Percentiles rank a stretch among this genome's conserved stretches.
These are phyloP conservation scores for Chrysemys picta DNA, from an alignment of 2,113 vertebrate species.

Conservation along the genomic window DNA sequence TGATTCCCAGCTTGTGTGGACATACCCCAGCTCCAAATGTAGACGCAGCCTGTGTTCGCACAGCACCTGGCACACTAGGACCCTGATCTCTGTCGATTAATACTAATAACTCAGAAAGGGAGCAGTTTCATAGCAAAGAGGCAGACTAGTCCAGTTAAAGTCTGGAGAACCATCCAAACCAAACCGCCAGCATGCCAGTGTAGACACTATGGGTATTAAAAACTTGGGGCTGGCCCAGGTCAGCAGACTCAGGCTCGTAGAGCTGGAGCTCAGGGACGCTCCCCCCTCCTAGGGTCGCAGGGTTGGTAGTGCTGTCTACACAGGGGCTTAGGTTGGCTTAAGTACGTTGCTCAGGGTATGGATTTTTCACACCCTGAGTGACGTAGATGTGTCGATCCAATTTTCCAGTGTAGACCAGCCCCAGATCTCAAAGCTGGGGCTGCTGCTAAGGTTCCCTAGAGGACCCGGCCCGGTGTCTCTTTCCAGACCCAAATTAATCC, in stretches of 20 bases:
- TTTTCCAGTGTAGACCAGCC: neutral
- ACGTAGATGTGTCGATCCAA: neutral
- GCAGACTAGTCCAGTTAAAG: neutral
- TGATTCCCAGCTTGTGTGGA: neutral
- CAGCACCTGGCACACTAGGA: neutral
- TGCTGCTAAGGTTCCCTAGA: neutral
- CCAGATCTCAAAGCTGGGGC: neutral
- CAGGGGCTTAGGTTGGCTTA: neutral
- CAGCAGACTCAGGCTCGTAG: neutral
- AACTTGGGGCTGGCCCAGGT: neutral
- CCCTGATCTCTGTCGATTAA: too few species aligned
- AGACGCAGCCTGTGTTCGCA: neutral
- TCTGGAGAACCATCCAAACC: neutral
- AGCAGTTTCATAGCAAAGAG: neutral
- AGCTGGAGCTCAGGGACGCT: neutral
- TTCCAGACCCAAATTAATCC: neutral
- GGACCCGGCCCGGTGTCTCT: neutral
- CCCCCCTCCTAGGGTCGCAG: neutral
- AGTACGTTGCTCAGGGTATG: neutral
- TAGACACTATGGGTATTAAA: neutral
- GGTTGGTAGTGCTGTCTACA: neutral
- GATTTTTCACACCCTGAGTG: neutral
- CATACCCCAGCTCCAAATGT: neutral
- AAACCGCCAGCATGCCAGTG: neutral
- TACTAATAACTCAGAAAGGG: neutral